Evolutionary conservation across 2,888 invertebrate species (phyloP).

Genomic region (Hoplodrina ambigua): DNA sequence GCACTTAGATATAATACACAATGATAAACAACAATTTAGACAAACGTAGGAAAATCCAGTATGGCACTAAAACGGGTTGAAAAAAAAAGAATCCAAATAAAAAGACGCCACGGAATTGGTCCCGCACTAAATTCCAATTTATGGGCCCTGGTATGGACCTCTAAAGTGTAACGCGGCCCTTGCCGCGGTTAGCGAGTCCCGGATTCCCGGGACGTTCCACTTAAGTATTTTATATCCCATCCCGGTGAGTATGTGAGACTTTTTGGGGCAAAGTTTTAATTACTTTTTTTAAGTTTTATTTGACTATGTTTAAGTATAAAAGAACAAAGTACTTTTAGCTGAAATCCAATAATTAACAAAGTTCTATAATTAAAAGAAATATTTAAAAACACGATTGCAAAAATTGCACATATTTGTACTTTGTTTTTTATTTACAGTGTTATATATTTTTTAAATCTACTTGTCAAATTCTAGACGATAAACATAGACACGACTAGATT

Average conservation of each 20-base stretch:
- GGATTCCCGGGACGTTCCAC: conserved; percentile 15
- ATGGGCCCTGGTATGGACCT: conserved; percentile 40
- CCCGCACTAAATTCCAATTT: conserved; percentile 60
- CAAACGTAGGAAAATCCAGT: conserved; percentile 12
- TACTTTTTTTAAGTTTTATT: too few species aligned
- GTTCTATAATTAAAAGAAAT: too few species aligned
- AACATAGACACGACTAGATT: too few species aligned
- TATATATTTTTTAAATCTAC: too few species aligned
- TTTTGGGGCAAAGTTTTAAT: neutral
- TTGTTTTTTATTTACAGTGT: too few species aligned
- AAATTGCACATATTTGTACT: too few species aligned
- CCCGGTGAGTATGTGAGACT: neutral
- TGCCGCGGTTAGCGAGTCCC: conserved; percentile 9
- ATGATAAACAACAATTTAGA: conserved; percentile 26
- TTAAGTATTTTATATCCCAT: conserved; percentile 8
- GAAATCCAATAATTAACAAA: too few species aligned
- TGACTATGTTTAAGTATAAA: too few species aligned
- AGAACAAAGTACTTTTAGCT: too few species aligned
- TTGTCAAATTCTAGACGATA: too few species aligned
- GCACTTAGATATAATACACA: conserved; percentile 1
- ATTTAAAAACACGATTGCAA: too few species aligned
- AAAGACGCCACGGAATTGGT: conserved; percentile 49
- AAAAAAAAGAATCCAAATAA: conserved; percentile 45
- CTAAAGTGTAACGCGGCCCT: conserved; percentile 22
- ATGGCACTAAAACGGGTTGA: conserved; percentile 25